Evolutionary conservation across 2,888 invertebrate genomes (phyloP).

Genomic region (Phlogophora meticulosa): DNA sequence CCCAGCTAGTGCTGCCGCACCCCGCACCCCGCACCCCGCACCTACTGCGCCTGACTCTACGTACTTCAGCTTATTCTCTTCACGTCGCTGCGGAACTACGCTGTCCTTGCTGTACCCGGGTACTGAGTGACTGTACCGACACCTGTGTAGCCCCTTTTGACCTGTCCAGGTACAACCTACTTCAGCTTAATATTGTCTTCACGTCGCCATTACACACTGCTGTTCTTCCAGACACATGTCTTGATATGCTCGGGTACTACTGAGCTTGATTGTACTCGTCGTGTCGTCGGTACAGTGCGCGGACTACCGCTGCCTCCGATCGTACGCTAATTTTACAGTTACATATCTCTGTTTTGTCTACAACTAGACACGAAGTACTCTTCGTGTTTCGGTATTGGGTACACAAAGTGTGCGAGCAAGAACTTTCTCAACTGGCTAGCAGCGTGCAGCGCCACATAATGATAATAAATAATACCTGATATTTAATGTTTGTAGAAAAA

Average conservation of each 20-base stretch:
- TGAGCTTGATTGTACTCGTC: slow-evolving; percentile 13
- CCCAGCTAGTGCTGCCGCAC: slow-evolving; percentile 57
- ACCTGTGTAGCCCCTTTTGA: too few relatives aligned
- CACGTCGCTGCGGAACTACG: too few relatives aligned
- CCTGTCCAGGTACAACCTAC: neutral
- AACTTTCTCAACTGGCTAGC: neutral
- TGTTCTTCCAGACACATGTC: slow-evolving; percentile 17
- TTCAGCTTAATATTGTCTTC: neutral
- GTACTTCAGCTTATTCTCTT: slow-evolving; percentile 18
- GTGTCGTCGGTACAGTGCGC: neutral
- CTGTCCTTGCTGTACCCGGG: too few relatives aligned
- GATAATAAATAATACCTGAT: neutral
- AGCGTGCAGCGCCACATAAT: neutral
- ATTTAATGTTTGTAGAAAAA: neutral
- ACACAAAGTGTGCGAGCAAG: slow-evolving; percentile 2
- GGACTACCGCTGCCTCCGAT: neutral
- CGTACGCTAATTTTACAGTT: neutral
- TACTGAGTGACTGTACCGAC: too few relatives aligned
- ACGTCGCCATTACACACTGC: slow-evolving; percentile 16
- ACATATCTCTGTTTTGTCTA: neutral
- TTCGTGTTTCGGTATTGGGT: slow-evolving; percentile 11
- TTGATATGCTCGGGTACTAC: neutral
- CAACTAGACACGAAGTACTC: slow-evolving; percentile 6
- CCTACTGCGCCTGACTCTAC: slow-evolving; percentile 3
- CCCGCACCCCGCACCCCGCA: neutral